Evolutionary conservation across 2,797 vertebrate species (phyloP).

Genomic region (Linurgus olivaceus): DNA sequence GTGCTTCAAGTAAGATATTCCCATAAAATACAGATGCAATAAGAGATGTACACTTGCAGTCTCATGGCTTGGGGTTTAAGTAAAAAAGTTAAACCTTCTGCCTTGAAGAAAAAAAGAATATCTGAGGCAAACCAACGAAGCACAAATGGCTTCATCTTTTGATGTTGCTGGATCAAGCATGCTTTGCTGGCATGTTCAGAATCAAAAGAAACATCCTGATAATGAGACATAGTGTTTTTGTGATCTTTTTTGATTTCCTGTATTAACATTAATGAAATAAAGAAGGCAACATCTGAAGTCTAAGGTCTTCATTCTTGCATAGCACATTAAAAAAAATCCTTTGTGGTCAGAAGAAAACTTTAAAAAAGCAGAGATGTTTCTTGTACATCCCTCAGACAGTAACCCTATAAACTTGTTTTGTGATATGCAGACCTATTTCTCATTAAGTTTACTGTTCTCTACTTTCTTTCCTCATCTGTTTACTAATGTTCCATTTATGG

Average conservation of each 20-base stretch:
- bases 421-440: neutral
- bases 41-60: slow-evolving; percentile 53
- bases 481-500: neutral
- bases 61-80: slow-evolving; percentile 50
- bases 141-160: slow-evolving; percentile 68
- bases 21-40: slow-evolving; percentile 70
- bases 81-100: slow-evolving; percentile 62
- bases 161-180: slow-evolving; percentile 69
- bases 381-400: neutral
- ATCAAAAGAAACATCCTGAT: slow-evolving; percentile 69
- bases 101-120: slow-evolving; percentile 52
- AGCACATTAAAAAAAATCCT: slow-evolving; percentile 16
- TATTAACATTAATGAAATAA: slow-evolving; percentile 73
- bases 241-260: slow-evolving; percentile 70
- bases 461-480: neutral
- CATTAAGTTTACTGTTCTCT: neutral
- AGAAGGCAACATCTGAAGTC: slow-evolving; percentile 63
- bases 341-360: slow-evolving; percentile 35
- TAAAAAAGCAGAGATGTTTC: neutral
- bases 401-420: neutral
- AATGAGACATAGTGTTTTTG: slow-evolving; percentile 68
- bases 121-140: slow-evolving; percentile 58
- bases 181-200: slow-evolving; percentile 65
- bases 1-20: slow-evolving; percentile 55
- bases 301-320: slow-evolving; percentile 55